These are phyloP conservation scores for Ernsta delagoae DNA, from an alignment of 2,888 invertebrate genomes.

Conservation along the genomic window DNA sequence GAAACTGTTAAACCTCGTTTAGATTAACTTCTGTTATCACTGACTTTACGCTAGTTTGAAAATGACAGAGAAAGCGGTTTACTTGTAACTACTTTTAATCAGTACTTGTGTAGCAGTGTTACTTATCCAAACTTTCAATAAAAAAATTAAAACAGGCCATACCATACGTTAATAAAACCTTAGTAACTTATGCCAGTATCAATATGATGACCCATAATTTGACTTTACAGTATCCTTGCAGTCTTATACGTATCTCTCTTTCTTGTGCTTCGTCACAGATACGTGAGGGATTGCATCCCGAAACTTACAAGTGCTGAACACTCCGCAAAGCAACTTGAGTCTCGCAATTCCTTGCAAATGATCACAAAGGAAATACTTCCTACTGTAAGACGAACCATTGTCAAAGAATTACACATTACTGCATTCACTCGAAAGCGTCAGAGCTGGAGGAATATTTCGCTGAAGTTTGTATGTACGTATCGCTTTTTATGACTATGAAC, in stretches of 20 bases:
- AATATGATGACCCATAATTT: too few species aligned
- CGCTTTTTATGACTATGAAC: background rate
- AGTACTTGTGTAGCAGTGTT: too few species aligned
- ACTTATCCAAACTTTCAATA: too few species aligned
- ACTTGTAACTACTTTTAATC: too few species aligned
- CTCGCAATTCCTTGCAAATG: constrained; percentile 10
- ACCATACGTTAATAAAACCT: too few species aligned
- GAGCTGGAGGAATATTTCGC: background rate
- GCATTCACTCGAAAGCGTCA: too few species aligned
- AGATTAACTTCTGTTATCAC: background rate
- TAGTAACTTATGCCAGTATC: too few species aligned
- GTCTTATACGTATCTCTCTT: too few species aligned
- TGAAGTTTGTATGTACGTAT: background rate
- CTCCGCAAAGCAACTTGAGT: background rate
- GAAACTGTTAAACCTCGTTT: background rate
- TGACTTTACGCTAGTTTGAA: background rate
- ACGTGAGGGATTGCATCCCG: background rate
- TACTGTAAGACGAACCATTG: constrained; percentile 8
- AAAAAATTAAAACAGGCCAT: too few species aligned
- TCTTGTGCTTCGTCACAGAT: background rate
- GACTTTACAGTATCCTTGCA: too few species aligned
- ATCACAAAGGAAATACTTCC: constrained; percentile 15
- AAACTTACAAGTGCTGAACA: background rate
- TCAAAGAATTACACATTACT: constrained; percentile 1
- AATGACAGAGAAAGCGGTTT: background rate